These are phyloP conservation scores for Porites rus DNA, from an alignment of 92 coral and sea anemone genomes.

Conservation along the genomic window DNA sequence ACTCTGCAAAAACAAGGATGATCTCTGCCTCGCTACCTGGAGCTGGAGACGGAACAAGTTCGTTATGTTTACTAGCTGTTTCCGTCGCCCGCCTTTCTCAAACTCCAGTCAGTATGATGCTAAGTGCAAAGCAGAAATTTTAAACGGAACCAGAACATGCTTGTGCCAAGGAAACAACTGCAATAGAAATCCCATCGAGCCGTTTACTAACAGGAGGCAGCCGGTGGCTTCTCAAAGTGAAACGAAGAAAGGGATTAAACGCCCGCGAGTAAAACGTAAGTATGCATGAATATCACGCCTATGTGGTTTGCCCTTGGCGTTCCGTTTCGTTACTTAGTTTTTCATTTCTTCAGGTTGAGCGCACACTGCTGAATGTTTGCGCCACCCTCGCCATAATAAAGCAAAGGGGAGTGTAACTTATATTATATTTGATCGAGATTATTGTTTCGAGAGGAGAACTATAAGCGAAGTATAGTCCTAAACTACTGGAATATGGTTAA, in stretches of 20 bases:
- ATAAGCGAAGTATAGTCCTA: too few relatives aligned
- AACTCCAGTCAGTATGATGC: conserved; percentile 27
- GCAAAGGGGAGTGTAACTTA: too few relatives aligned
- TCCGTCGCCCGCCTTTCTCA: conserved; percentile 62
- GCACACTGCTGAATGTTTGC: too few relatives aligned
- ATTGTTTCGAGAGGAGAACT: too few relatives aligned
- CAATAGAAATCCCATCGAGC: conserved; percentile 50
- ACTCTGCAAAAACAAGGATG: conserved; percentile 43
- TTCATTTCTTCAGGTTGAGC: too few relatives aligned
- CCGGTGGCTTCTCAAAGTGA: not conserved
- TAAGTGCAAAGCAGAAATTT: conserved; percentile 41
- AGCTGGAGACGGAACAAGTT: conserved; percentile 12
- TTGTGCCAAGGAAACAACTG: conserved; percentile 61
- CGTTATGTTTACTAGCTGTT: conserved; percentile 54
- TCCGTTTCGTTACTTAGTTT: too few relatives aligned
- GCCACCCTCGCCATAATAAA: too few relatives aligned
- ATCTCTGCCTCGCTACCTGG: conserved; percentile 72
- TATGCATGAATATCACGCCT: not conserved
- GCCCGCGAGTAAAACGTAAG: conserved; percentile 9
- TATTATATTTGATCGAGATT: too few relatives aligned
- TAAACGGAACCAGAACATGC: conserved; percentile 64
- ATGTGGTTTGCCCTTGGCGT: too few relatives aligned
- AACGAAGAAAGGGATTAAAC: not conserved
- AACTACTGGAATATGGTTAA: too few relatives aligned
- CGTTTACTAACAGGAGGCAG: not conserved